Conservation (phyloP, 2,113 vertebrate species). For the Desmodus rotundus region DNA sequence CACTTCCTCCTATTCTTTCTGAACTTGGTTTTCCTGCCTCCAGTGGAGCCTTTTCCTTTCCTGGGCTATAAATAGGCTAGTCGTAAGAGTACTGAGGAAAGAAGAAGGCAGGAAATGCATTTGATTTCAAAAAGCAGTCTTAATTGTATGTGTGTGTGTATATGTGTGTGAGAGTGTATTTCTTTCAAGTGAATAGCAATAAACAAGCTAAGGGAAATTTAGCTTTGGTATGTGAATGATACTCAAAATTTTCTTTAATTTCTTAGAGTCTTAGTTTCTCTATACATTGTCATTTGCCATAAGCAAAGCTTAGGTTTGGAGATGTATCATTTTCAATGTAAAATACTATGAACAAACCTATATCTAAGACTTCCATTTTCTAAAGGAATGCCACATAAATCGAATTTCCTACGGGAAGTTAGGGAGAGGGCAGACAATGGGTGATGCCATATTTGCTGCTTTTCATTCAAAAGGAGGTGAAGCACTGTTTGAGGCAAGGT, state of each 20-base stretch:
- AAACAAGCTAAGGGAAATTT: conserved; percentile 44
- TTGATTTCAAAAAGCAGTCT: conserved; percentile 80
- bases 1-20: conserved; percentile 99
- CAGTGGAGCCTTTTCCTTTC: conserved; percentile 82
- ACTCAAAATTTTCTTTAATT: neutral
- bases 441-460: neutral
- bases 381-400: neutral
- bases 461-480: neutral
- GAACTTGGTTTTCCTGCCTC: conserved; percentile 95
- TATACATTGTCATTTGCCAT: neutral
- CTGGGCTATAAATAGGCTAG: conserved; percentile 90
- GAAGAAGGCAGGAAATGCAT: conserved; percentile 89
- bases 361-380: neutral
- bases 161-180: neutral
- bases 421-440: neutral
- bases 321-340: neutral
- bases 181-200: conserved; percentile 32
- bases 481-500: neutral
- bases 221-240: neutral
- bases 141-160: neutral
- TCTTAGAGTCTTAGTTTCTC: neutral
- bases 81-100: conserved; percentile 81
- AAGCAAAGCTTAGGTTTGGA: neutral
- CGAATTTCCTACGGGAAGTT: neutral
- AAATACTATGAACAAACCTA: neutral